Evolutionary conservation across 2,888 invertebrate genomes (phyloP).

Genomic region (Hirtodrosophila confusa): DNA sequence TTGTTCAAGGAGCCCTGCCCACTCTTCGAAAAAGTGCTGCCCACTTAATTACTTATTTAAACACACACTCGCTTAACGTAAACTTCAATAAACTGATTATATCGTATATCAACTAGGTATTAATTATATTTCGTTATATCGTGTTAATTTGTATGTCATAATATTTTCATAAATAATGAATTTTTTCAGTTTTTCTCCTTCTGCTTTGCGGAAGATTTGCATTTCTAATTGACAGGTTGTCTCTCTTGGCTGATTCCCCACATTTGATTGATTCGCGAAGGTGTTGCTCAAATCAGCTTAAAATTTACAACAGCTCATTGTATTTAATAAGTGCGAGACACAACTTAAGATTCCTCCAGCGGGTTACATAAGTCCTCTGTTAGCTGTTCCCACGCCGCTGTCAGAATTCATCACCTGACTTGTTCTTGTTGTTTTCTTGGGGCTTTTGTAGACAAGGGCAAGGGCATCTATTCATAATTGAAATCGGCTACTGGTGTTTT

Average conservation of each 20-base stretch:
- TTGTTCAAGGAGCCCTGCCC: too few species aligned
- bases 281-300: conserved; percentile 59
- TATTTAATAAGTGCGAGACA: conserved; percentile 58
- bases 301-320: conserved; percentile 71
- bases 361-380: conserved; percentile 60
- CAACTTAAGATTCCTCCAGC: conserved; percentile 30
- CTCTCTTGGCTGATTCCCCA: conserved; percentile 1
- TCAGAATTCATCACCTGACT: conserved; percentile 53
- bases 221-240: conserved; percentile 50
- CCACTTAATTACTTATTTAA: too few species aligned
- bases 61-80: too few species aligned
- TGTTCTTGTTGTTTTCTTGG: conserved; percentile 7
- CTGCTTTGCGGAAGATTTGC: conserved; percentile 29
- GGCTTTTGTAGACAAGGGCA: conserved; percentile 14
- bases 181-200: neutral
- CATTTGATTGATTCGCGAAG: conserved; percentile 52
- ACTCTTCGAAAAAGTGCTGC: too few species aligned
- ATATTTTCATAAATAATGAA: neutral
- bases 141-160: too few species aligned
- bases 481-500: conserved; percentile 77
- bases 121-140: too few species aligned
- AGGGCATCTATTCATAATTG: conserved; percentile 50
- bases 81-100: too few species aligned
- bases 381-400: conserved; percentile 67
- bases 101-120: too few species aligned